phyloP scores from a whole-genome alignment of 2,888 invertebrate genomes.

The Mythimna impura region DNA sequence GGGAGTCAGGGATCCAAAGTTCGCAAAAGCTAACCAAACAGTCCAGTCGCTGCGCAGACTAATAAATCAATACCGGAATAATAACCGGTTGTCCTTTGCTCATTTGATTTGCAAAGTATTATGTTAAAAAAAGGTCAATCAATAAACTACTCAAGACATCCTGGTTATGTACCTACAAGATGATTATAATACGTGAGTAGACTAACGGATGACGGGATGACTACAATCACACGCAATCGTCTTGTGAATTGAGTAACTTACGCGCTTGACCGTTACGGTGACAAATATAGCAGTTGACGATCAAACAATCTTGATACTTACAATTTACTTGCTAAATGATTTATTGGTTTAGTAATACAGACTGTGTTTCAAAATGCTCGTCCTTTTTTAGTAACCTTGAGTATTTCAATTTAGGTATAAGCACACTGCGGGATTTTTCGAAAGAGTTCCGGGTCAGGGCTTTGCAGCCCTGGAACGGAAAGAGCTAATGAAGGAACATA shows the following conservation, averaged over 20 bases:
- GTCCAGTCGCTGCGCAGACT: not conserved
- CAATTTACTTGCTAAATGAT: not conserved
- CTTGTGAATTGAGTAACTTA: constrained; percentile 44
- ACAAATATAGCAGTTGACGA: not conserved
- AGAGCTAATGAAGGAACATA: too few relatives aligned
- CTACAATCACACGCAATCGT: constrained; percentile 47
- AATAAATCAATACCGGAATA: not conserved
- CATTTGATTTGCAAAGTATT: constrained; percentile 5
- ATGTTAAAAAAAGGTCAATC: not conserved
- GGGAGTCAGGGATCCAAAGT: too few relatives aligned
- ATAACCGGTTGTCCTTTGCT: not conserved
- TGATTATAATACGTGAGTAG: constrained; percentile 38
- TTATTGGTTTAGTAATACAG: constrained; percentile 4
- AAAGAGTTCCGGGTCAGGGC: too few relatives aligned
- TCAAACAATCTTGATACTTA: not conserved
- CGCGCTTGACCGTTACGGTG: constrained; percentile 13
- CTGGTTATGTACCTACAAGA: constrained; percentile 23
- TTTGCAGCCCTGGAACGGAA: too few relatives aligned
- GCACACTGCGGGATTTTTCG: too few relatives aligned
- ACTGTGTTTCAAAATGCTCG: not conserved
- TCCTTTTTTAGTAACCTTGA: not conserved
- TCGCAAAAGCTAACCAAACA: too few relatives aligned
- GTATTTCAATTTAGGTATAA: too few relatives aligned
- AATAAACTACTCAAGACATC: constrained; percentile 16
- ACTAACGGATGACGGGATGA: constrained; percentile 50